A percentile compares a stretch with the other conserved stretches of the same genome.
phyloP scores from a whole-genome alignment of 1,140 invertebrate genomes.

The Sminthurinus signatus region DNA sequence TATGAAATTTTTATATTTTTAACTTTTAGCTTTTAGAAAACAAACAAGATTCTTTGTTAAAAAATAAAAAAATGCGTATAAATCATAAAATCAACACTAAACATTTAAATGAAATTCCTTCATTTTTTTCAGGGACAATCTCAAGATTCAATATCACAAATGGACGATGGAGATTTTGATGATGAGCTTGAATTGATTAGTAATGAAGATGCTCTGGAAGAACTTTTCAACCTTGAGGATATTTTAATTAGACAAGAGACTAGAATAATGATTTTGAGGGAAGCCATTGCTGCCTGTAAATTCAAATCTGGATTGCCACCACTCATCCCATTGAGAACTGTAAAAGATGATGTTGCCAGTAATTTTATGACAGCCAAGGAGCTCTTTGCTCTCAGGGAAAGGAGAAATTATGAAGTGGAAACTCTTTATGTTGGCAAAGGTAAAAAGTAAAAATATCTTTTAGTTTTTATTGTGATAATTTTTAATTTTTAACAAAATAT shows the following conservation, averaged over 20 bases:
- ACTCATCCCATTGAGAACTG: neutral
- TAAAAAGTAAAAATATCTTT: too few relatives aligned
- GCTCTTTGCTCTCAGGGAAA: slow-evolving; percentile 2
- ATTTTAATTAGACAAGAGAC: slow-evolving; percentile 9
- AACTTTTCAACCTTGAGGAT: slow-evolving; percentile 23
- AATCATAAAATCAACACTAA: too few relatives aligned
- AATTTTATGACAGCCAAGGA: slow-evolving; percentile 19
- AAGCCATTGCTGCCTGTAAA: slow-evolving; percentile 23
- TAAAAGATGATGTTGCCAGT: slow-evolving; percentile 10
- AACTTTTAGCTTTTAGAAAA: too few relatives aligned
- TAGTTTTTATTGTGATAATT: too few relatives aligned
- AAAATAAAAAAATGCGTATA: too few relatives aligned
- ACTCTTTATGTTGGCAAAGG: slow-evolving; percentile 9
- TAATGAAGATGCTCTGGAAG: slow-evolving; percentile 23
- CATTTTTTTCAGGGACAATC: too few relatives aligned
- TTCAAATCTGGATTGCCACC: slow-evolving; percentile 25
- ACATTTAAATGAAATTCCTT: too few relatives aligned
- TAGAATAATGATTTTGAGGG: slow-evolving; percentile 12
- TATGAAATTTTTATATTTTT: too few relatives aligned
- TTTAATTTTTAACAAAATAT: too few relatives aligned
- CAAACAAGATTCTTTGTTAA: too few relatives aligned
- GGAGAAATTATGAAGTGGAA: slow-evolving; percentile 8
- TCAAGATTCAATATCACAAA: too few relatives aligned
- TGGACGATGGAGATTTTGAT: neutral
- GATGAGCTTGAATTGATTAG: neutral